Conservation (phyloP, 2,797 vertebrate genomes). For the Anabacerthia variegaticeps region DNA sequence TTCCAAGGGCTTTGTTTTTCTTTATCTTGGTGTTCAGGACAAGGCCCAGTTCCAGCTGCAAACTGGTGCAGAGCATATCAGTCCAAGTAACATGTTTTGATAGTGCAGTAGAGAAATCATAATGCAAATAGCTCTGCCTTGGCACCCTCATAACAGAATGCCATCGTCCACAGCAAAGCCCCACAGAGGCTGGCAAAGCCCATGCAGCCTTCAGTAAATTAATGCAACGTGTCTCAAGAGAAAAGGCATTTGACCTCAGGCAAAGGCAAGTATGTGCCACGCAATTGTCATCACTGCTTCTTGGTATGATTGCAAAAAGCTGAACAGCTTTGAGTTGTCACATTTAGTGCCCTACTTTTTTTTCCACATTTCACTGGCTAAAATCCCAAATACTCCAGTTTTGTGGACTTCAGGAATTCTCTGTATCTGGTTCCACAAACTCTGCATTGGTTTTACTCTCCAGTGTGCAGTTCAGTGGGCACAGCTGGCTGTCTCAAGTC, state of each 20-base stretch:
- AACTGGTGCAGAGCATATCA: too few species aligned
- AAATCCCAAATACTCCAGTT: neutral
- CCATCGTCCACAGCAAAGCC: neutral
- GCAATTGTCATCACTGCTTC: neutral
- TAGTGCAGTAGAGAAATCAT: neutral
- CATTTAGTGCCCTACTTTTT: neutral
- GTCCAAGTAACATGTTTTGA: accelerated
- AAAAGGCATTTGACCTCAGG: neutral
- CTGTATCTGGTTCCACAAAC: neutral
- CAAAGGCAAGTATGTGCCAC: neutral
- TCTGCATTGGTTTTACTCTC: neutral
- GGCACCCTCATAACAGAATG: neutral
- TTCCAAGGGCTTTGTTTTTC: neutral
- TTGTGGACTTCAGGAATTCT: neutral
- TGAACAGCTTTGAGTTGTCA: neutral
- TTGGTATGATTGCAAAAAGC: neutral
- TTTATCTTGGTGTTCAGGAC: neutral
- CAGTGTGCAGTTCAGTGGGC: neutral
- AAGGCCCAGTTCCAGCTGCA: neutral
- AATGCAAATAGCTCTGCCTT: neutral
- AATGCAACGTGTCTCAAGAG: neutral
- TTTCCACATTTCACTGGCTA: neutral
- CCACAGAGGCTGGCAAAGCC: neutral
- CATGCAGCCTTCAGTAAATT: neutral
- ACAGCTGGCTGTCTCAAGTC: neutral